A percentile compares a stretch with the other conserved stretches of the same genome.
These are phyloP conservation scores for Drosophila siamana DNA, from an alignment of 2,888 invertebrate genomes.

Conservation along the genomic window DNA sequence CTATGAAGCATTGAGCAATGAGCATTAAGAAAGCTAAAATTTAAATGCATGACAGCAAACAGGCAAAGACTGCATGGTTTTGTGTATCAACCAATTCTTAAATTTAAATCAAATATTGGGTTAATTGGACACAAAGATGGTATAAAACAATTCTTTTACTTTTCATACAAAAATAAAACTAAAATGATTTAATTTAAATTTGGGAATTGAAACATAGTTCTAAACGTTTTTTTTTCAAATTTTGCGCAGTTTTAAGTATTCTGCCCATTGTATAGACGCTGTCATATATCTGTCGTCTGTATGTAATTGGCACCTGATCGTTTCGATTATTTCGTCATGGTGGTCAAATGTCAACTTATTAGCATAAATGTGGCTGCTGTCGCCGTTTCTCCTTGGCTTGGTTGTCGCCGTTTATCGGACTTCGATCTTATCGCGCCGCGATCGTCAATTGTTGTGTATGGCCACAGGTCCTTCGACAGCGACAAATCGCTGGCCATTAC, in stretches of 20 bases:
- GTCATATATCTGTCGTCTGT: slow-evolving; percentile 57
- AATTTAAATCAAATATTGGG: too few species aligned
- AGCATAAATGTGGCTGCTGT: slow-evolving; percentile 80
- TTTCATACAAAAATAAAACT: too few species aligned
- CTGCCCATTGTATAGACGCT: slow-evolving; percentile 44
- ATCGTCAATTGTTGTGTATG: slow-evolving; percentile 74
- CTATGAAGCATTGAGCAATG: too few species aligned
- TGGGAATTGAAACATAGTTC: neutral
- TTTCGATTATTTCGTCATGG: slow-evolving; percentile 83
- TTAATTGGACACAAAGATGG: too few species aligned
- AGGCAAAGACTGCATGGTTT: too few species aligned
- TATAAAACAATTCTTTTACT: too few species aligned
- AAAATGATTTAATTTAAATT: too few species aligned
- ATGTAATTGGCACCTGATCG: slow-evolving; percentile 65
- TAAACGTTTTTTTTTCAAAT: too few species aligned
- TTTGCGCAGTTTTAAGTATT: too few species aligned
- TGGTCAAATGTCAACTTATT: slow-evolving; percentile 84
- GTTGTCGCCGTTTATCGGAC: slow-evolving; percentile 52
- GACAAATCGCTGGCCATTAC: slow-evolving; percentile 84
- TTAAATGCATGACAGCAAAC: too few species aligned
- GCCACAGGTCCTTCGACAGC: slow-evolving; percentile 77
- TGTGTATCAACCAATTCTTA: too few species aligned
- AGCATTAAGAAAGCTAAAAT: too few species aligned
- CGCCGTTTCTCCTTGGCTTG: slow-evolving; percentile 49
- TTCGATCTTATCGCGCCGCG: slow-evolving; percentile 65